These are phyloP conservation scores for Xyliphius kryptos DNA, from an alignment of 2,113 vertebrate species.

Conservation along the genomic window DNA sequence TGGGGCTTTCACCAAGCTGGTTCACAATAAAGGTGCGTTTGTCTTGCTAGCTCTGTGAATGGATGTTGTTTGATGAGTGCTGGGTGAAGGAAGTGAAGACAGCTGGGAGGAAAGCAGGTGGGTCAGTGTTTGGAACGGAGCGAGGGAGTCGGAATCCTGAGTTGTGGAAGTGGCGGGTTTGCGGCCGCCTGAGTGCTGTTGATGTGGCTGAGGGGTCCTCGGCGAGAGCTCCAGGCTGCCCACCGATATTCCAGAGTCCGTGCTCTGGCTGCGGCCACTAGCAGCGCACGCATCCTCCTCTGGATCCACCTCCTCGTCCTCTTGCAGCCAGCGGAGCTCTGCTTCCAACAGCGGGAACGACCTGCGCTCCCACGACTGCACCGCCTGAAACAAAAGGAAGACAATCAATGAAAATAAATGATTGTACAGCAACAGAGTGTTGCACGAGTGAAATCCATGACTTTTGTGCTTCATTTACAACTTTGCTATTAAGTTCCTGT, in stretches of 20 bases:
- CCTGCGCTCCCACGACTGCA: conserved; percentile 49
- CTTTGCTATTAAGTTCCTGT: too few relatives aligned
- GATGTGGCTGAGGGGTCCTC: conserved; percentile 34
- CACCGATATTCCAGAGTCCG: conserved; percentile 49
- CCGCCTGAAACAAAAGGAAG: conserved; percentile 26
- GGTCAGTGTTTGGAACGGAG: not conserved
- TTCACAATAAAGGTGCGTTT: not conserved
- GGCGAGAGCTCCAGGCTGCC: conserved; percentile 49
- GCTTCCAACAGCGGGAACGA: conserved; percentile 49
- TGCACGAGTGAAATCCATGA: too few relatives aligned
- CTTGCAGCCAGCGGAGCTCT: conserved; percentile 41
- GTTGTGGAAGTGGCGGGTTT: conserved; percentile 31
- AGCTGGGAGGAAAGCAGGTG: conserved; percentile 11
- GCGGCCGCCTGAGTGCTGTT: conserved; percentile 27
- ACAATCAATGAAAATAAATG: not conserved
- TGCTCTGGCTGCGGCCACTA: conserved; percentile 47
- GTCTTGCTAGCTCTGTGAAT: not conserved
- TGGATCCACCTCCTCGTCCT: conserved; percentile 33
- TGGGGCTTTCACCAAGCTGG: not conserved
- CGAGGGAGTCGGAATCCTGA: conserved; percentile 36
- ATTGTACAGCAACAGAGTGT: too few relatives aligned
- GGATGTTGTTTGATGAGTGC: not conserved
- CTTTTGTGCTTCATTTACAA: too few relatives aligned
- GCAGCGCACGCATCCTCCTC: conserved; percentile 26
- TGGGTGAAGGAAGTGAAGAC: not conserved